These are phyloP conservation scores for Linyphia triangularis DNA, from an alignment of 2,888 invertebrate species.

Conservation along the genomic window DNA sequence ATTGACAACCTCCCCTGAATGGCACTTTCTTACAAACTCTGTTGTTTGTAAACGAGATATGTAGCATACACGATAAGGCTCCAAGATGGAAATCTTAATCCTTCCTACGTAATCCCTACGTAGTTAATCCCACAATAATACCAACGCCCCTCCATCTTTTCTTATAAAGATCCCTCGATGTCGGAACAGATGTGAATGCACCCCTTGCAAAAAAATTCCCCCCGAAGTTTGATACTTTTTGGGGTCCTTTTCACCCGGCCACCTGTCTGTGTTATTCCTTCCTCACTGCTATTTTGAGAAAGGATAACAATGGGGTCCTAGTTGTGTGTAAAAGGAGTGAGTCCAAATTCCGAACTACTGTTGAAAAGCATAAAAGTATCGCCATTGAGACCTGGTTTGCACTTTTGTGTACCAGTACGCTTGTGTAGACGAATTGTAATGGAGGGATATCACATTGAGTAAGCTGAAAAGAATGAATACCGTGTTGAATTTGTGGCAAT, in stretches of 20 bases:
- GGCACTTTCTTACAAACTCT: not conserved
- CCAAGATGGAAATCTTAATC: constrained; percentile 16
- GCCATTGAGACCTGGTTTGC: constrained; percentile 3
- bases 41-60: not conserved
- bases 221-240: constrained; percentile 21
- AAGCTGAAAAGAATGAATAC: not conserved
- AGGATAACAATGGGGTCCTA: constrained; percentile 10
- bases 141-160: not conserved
- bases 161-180: not conserved
- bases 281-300: not conserved
- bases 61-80: constrained; percentile 14
- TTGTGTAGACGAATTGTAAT: constrained; percentile 12
- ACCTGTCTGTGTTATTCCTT: constrained; percentile 40
- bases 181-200: constrained; percentile 32
- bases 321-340: constrained; percentile 35
- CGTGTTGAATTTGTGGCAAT: constrained; percentile 3
- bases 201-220: not conserved
- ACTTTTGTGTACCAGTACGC: constrained; percentile 23
- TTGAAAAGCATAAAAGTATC: constrained; percentile 1
- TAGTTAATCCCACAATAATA: constrained; percentile 46
- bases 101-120: constrained; percentile 41
- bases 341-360: constrained; percentile 3
- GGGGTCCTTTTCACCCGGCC: not conserved
- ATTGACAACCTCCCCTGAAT: not conserved
- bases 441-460: not conserved